Percentiles rank a stretch among this genome's conserved stretches.
Evolutionary conservation across 2,113 vertebrate species (phyloP).

Genomic region (Arizona elegans): DNA sequence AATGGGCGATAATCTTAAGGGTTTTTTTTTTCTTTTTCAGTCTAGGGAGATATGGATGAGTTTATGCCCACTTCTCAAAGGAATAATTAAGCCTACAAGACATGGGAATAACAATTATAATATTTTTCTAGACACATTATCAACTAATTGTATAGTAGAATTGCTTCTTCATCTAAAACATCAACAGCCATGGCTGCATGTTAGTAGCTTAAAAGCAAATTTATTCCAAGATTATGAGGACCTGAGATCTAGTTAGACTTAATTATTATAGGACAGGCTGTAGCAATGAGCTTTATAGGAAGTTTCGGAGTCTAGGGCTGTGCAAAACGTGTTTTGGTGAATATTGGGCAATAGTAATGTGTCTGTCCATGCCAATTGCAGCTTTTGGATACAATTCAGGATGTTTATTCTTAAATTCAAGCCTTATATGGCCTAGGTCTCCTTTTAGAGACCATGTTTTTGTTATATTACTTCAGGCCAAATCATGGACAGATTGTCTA

Average conservation of each 20-base stretch:
- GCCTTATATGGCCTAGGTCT: background rate
- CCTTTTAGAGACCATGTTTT: background rate
- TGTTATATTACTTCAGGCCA: background rate
- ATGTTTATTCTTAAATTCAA: no score
- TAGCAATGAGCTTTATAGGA: background rate
- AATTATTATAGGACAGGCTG: background rate
- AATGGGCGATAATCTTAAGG: background rate
- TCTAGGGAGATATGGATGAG: background rate
- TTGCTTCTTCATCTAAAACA: no score
- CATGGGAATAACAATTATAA: no score
- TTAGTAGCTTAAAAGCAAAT: background rate
- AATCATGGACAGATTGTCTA: background rate
- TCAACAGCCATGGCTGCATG: background rate
- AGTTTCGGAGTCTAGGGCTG: background rate
- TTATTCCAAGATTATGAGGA: background rate
- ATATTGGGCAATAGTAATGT: background rate
- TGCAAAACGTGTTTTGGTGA: background rate
- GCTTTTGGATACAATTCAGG: no score
- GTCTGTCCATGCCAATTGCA: no score
- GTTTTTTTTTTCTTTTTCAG: background rate
- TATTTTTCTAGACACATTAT: no score
- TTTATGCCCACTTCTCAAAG: background rate
- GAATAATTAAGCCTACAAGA: no score
- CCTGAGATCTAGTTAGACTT: background rate
- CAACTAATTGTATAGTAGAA: no score